These are phyloP conservation scores for Semotilus atromaculatus DNA, from an alignment of 2,797 vertebrate genomes.

Conservation along the genomic window DNA sequence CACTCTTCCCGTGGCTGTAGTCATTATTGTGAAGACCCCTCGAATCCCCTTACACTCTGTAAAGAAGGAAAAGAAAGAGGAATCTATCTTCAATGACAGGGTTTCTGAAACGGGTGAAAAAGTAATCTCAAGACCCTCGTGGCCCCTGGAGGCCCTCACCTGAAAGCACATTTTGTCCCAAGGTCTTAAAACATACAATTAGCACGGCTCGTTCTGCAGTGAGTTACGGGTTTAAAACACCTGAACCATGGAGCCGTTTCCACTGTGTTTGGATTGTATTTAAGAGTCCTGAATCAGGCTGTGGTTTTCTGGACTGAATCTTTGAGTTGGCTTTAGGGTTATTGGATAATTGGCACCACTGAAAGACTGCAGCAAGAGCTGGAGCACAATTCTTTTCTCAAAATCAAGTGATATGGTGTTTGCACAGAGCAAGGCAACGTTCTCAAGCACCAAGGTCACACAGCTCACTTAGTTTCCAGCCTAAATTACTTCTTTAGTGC, in stretches of 20 bases:
- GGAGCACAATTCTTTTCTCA: constrained; percentile 22
- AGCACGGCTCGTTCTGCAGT: background rate
- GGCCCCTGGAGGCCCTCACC: background rate
- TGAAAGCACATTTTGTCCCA: constrained; percentile 8
- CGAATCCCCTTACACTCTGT: constrained; percentile 28
- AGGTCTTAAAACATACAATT: constrained; percentile 14
- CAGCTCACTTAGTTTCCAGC: constrained; percentile 52
- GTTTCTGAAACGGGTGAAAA: constrained; percentile 10
- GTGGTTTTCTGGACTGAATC: constrained; percentile 3
- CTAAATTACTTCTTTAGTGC: constrained; percentile 48
- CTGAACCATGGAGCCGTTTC: background rate
- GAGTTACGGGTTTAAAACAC: background rate
- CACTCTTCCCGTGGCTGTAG: constrained; percentile 35
- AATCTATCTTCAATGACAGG: background rate
- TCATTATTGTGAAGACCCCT: constrained; percentile 55
- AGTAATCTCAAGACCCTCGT: background rate
- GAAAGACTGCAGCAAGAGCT: constrained; percentile 47
- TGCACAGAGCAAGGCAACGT: constrained; percentile 42
- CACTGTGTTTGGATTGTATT: background rate
- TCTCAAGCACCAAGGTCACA: constrained; percentile 53
- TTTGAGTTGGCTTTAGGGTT: constrained; percentile 27
- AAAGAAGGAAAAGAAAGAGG: too few relatives aligned
- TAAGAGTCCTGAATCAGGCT: background rate
- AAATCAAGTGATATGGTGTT: constrained; percentile 39
- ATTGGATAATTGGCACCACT: constrained; percentile 46